Conservation (phyloP, 1,140 invertebrate species). For the Hyphantria cunea region DNA sequence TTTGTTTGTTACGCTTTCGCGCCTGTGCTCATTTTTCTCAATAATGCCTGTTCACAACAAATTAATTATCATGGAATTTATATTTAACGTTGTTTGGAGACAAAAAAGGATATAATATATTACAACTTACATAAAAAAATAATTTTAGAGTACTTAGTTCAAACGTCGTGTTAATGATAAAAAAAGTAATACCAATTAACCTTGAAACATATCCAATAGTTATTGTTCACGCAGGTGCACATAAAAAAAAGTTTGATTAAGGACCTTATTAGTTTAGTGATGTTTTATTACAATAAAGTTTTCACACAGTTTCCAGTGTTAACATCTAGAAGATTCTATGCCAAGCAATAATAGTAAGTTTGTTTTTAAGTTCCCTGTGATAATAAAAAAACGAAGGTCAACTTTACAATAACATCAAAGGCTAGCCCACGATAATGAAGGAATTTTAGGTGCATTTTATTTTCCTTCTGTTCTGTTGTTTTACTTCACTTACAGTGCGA, state of each 20-base stretch:
- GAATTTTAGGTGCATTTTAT: slow-evolving; percentile 63
- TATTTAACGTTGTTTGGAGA: too few relatives aligned
- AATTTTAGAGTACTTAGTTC: too few relatives aligned
- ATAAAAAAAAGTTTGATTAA: slow-evolving; percentile 1
- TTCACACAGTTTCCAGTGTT: neutral
- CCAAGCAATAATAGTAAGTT: too few relatives aligned
- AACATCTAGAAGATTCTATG: slow-evolving; percentile 7
- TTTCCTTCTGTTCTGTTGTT: slow-evolving; percentile 61
- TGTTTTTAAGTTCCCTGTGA: neutral
- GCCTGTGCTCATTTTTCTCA: too few relatives aligned
- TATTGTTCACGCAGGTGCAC: neutral
- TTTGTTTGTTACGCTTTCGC: too few relatives aligned
- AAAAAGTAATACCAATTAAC: too few relatives aligned
- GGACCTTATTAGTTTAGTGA: slow-evolving; percentile 18
- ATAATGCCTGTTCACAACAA: too few relatives aligned
- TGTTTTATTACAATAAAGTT: slow-evolving; percentile 12
- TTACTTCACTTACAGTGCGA: slow-evolving; percentile 50
- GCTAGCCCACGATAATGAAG: slow-evolving; percentile 38
- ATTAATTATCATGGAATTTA: too few relatives aligned
- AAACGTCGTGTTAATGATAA: too few relatives aligned
- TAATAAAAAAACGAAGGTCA: slow-evolving; percentile 37
- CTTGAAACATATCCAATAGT: neutral
- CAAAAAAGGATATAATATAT: too few relatives aligned
- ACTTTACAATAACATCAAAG: slow-evolving; percentile 39
- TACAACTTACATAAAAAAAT: too few relatives aligned